Percentiles rank a stretch among this genome's conserved stretches.
Conservation (phyloP, 2,113 vertebrate genomes). For the Pomatostomus ruficeps region DNA sequence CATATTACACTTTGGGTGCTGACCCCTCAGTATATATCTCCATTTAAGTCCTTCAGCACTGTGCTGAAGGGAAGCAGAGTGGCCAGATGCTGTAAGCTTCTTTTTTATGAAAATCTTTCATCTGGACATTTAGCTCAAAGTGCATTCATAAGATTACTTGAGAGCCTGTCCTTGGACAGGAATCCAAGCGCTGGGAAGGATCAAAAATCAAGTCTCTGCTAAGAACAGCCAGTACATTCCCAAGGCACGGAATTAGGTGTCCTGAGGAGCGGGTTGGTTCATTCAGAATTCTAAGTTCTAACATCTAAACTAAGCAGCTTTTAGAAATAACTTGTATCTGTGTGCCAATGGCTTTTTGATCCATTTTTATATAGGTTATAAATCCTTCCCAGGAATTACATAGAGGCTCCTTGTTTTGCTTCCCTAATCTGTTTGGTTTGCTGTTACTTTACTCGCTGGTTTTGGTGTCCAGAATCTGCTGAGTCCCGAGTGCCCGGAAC, state of each 20-base stretch:
- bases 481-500: not conserved
- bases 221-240: constrained; percentile 46
- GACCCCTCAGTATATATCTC: constrained; percentile 50
- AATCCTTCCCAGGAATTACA: constrained; percentile 64
- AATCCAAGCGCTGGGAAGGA: constrained; percentile 54
- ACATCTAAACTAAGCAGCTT: constrained; percentile 51
- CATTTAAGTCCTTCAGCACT: constrained; percentile 49
- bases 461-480: constrained; percentile 22
- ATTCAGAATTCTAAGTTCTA: constrained; percentile 14
- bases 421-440: constrained; percentile 62
- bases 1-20: constrained; percentile 55
- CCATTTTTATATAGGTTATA: constrained; percentile 57
- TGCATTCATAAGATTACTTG: constrained; percentile 43
- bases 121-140: constrained; percentile 15
- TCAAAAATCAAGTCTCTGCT: constrained; percentile 64
- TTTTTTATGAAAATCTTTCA: constrained; percentile 31
- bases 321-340: constrained; percentile 41
- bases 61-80: constrained; percentile 28
- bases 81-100: not conserved
- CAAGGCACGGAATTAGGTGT: not conserved
- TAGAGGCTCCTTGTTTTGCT: constrained; percentile 9
- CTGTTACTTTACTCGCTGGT: constrained; percentile 45
- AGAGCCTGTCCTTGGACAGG: constrained; percentile 41
- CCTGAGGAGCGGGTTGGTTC: not conserved
- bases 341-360: constrained; percentile 70